These are phyloP conservation scores for Dorcus hopei DNA, from an alignment of 2,888 invertebrate species.

Conservation along the genomic window DNA sequence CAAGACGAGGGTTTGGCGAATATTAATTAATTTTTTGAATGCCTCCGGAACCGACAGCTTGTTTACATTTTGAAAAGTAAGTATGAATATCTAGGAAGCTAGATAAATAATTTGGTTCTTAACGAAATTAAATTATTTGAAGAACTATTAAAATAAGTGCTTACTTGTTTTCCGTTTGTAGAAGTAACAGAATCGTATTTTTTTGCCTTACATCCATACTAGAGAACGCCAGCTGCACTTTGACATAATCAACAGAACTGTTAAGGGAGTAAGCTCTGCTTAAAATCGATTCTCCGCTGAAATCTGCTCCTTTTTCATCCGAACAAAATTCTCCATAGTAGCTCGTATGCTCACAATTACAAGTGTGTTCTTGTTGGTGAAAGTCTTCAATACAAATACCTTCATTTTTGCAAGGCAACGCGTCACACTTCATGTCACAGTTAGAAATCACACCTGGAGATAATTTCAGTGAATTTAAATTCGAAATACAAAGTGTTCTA, in stretches of 20 bases:
- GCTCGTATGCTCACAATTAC: conserved; percentile 86
- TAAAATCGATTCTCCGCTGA: conserved; percentile 81
- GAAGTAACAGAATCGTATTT: conserved; percentile 72
- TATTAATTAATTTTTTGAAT: too few relatives aligned
- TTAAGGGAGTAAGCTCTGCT: conserved; percentile 73
- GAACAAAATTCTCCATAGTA: conserved; percentile 86
- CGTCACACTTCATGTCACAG: conserved; percentile 87
- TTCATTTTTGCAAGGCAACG: conserved; percentile 81
- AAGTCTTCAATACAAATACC: conserved; percentile 89
- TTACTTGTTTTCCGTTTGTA: conserved; percentile 82
- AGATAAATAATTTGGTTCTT: too few relatives aligned
- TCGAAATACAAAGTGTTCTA: neutral
- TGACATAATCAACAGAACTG: conserved; percentile 72
- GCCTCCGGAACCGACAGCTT: too few relatives aligned
- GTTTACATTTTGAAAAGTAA: too few relatives aligned
- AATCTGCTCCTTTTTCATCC: conserved; percentile 87
- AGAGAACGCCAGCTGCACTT: conserved; percentile 83
- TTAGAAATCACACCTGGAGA: conserved; percentile 69
- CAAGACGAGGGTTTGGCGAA: too few relatives aligned
- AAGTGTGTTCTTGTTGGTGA: conserved; percentile 77
- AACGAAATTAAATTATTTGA: too few relatives aligned
- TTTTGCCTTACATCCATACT: conserved; percentile 75
- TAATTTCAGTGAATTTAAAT: conserved; percentile 42
- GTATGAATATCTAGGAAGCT: too few relatives aligned
- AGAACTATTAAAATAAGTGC: conserved; percentile 20